These are phyloP conservation scores for Brachionus manjavacas DNA, from an alignment of 1,140 invertebrate species.

Conservation along the genomic window DNA sequence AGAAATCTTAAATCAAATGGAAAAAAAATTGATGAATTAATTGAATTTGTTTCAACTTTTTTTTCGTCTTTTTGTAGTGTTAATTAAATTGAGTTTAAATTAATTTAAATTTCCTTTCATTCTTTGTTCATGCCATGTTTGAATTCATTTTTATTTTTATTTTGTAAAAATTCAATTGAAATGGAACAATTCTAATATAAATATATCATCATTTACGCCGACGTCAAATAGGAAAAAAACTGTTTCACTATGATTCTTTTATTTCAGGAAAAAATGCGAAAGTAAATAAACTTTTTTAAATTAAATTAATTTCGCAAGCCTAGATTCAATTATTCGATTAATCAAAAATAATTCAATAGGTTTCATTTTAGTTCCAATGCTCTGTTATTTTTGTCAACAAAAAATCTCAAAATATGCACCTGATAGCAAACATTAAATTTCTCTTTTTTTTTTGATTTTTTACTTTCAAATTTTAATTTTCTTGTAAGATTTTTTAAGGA, in stretches of 20 bases:
- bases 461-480: neutral
- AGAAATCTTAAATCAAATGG: slow-evolving; percentile 30
- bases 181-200: slow-evolving; percentile 29
- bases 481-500: too few species aligned
- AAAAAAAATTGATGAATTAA: slow-evolving; percentile 35
- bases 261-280: neutral
- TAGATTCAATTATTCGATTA: slow-evolving; percentile 1
- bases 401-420: neutral
- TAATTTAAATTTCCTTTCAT: slow-evolving; percentile 32
- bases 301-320: slow-evolving; percentile 36
- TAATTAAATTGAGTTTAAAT: slow-evolving; percentile 39
- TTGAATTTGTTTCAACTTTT: slow-evolving; percentile 28
- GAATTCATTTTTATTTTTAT: slow-evolving; percentile 8
- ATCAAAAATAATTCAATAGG: neutral
- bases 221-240: slow-evolving; percentile 30
- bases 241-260: slow-evolving; percentile 15
- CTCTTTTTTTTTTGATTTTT: neutral
- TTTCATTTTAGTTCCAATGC: neutral
- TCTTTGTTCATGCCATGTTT: neutral
- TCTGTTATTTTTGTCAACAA: neutral
- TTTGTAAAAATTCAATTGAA: neutral
- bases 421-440: neutral
- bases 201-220: slow-evolving; percentile 33
- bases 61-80: slow-evolving; percentile 2
- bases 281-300: slow-evolving; percentile 26